phyloP scores from a whole-genome alignment of 2,797 vertebrate species.

The Poecilia gillii region DNA sequence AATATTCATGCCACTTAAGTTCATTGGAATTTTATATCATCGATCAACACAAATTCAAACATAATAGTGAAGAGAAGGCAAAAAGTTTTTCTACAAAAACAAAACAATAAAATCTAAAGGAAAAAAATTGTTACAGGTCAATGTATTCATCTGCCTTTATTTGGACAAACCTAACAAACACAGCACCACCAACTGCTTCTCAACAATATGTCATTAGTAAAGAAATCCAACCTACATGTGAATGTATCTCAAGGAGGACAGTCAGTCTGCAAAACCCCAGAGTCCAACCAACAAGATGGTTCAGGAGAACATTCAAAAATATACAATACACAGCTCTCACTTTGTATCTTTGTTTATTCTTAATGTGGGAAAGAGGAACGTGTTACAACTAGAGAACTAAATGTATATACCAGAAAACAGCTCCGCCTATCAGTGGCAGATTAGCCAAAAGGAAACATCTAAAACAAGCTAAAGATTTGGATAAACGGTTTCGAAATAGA shows the following conservation, averaged over 20 bases:
- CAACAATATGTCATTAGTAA: not conserved
- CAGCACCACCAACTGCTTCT: too few species aligned
- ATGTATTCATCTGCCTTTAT: not conserved
- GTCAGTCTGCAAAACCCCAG: not conserved
- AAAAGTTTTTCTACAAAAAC: not conserved
- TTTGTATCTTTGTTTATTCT: too few species aligned
- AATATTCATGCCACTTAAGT: not conserved
- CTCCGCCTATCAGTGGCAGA: too few species aligned
- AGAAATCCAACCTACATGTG: not conserved
- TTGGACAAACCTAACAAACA: not conserved
- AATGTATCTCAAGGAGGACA: not conserved
- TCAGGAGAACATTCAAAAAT: not conserved
- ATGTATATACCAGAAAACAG: too few species aligned
- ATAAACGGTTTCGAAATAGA: too few species aligned
- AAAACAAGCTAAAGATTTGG: too few species aligned
- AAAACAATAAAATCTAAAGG: not conserved
- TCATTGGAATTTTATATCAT: not conserved
- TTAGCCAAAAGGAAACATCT: too few species aligned
- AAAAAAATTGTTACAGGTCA: not conserved
- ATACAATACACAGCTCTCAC: too few species aligned
- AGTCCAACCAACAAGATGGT: not conserved
- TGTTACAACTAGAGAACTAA: too few species aligned
- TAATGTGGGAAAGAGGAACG: too few species aligned
- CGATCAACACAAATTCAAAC: not conserved
- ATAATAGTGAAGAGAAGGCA: not conserved